Evolutionary conservation across 2,888 invertebrate genomes (phyloP).

Genomic region (Ptychoptera albimana): DNA sequence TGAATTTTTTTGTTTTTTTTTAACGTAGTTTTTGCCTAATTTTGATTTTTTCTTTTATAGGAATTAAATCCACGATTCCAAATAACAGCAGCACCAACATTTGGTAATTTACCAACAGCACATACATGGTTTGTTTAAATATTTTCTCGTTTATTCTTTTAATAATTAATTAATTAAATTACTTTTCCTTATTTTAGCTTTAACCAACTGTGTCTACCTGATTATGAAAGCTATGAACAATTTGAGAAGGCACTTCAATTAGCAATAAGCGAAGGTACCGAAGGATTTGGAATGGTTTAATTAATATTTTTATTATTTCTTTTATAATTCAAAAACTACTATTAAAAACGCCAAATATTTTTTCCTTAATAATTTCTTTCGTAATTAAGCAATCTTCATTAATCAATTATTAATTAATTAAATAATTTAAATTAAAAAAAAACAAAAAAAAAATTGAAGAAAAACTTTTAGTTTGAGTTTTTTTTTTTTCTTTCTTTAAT

Average conservation of each 20-base stretch:
- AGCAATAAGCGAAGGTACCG: conserved; percentile 90
- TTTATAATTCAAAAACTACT: background rate
- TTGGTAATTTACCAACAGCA: conserved; percentile 82
- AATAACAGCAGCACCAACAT: conserved; percentile 77
- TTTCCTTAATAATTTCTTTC: no score
- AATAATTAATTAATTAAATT: background rate
- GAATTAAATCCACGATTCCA: conserved; percentile 86
- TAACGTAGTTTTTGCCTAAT: no score
- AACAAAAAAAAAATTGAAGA: no score
- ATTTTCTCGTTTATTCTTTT: background rate
- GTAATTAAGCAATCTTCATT: no score
- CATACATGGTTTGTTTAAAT: conserved; percentile 61
- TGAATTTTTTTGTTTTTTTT: no score
- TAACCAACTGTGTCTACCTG: conserved; percentile 89
- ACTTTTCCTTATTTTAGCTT: conserved; percentile 41
- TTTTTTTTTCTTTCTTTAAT: no score
- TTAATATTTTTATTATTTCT: background rate
- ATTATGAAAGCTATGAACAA: conserved; percentile 86
- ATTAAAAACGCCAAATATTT: no score
- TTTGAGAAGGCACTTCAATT: conserved; percentile 78
- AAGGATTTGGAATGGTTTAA: conserved; percentile 63
- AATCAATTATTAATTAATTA: no score
- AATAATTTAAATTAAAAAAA: no score
- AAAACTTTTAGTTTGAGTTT: no score
- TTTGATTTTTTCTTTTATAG: conserved; percentile 18